Evolutionary conservation across 1,140 invertebrate genomes (phyloP), one percentile per base, ranked within the genome.

Genomic region (Dendrolimus kikuchii): DNA sequence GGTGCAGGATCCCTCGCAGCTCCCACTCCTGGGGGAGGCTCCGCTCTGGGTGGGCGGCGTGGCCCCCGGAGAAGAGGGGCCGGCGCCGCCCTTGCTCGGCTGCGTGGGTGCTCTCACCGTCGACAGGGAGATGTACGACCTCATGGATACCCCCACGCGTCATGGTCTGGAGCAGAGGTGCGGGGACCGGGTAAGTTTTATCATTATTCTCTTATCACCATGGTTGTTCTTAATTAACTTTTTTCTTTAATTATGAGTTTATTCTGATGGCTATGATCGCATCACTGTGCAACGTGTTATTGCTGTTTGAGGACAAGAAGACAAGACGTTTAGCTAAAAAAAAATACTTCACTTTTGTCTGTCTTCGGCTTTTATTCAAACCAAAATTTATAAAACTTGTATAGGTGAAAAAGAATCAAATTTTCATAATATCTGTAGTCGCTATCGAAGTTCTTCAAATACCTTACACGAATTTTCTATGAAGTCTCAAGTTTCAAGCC

Each of bases 21-120:
- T 94, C 43, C 92, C 92, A 4, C 92, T 94, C 74, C 83, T 93
- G 40, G 78, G 85, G 0, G 77, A 79, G 52, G 90, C 90, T 0
- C 82, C 89, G 41, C 94, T 92, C 71, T 96, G 94, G 76, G 89
- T 96, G 62, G 95, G 95, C 6, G 96, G 95, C 0, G 88, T 94
- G 6, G 93, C 95, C 10, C 94, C 95, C 4, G 93, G 92, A 55
- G 41, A 55, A 49, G n/a, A 45, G n/a, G 64, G 66, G 36, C 51
- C 61, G 5, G 65, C 73, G 4, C 71, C 76, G 0, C 66, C 93
- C 1, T 93, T 95, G 74, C 83, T 95, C 10, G 96, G 96, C 5
- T 97, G 95, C 69, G 91, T 98, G 86, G 92, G 92, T 7, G 92
- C 94, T 51, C 88, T 97, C 2, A 89, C 93, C 46, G 90, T 96